Percentiles rank a stretch among this genome's conserved stretches.
phyloP scores from a whole-genome alignment of 2,797 vertebrate genomes.

The Macropodus opercularis region DNA sequence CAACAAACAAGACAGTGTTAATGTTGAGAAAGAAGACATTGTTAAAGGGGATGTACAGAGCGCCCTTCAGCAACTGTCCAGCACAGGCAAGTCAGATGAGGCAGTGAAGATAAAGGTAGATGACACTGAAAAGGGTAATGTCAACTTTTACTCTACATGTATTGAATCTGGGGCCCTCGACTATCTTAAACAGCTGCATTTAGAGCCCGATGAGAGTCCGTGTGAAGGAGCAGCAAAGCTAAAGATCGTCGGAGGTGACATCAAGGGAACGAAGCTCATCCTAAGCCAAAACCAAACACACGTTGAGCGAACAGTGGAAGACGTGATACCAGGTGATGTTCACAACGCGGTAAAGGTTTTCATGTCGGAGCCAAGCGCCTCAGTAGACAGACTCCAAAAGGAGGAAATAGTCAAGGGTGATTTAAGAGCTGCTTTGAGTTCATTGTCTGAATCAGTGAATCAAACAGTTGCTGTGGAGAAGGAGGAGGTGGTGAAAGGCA shows the following conservation, averaged over 20 bases:
- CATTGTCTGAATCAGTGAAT: slow-evolving; percentile 85
- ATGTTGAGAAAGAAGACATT: slow-evolving; percentile 82
- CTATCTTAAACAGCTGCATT: slow-evolving; percentile 87
- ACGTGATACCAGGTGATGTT: slow-evolving; percentile 90
- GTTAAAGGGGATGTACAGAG: slow-evolving; percentile 86
- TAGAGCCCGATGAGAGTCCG: slow-evolving; percentile 74
- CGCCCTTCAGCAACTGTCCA: slow-evolving; percentile 85
- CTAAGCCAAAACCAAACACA: slow-evolving; percentile 80
- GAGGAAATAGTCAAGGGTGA: slow-evolving; percentile 89
- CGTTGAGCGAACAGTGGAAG: slow-evolving; percentile 86
- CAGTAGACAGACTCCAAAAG: slow-evolving; percentile 76
- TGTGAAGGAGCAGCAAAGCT: slow-evolving; percentile 73
- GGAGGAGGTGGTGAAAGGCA: slow-evolving; percentile 88
- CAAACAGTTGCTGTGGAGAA: slow-evolving; percentile 84
- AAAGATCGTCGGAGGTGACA: slow-evolving; percentile 85
- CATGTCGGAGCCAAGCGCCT: slow-evolving; percentile 81
- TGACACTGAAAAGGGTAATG: slow-evolving; percentile 90
- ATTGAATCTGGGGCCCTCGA: slow-evolving; percentile 92
- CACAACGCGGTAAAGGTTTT: slow-evolving; percentile 87
- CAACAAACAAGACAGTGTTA: slow-evolving; percentile 80
- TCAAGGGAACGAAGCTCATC: slow-evolving; percentile 86
- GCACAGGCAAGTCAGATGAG: slow-evolving; percentile 71
- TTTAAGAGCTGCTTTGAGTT: slow-evolving; percentile 86
- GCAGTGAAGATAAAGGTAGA: slow-evolving; percentile 82
- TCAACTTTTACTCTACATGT: slow-evolving; percentile 92